Evolutionary conservation across 2,797 vertebrate genomes (phyloP), one percentile per base, ranked within the genome.

Genomic region (Picus viridis): DNA sequence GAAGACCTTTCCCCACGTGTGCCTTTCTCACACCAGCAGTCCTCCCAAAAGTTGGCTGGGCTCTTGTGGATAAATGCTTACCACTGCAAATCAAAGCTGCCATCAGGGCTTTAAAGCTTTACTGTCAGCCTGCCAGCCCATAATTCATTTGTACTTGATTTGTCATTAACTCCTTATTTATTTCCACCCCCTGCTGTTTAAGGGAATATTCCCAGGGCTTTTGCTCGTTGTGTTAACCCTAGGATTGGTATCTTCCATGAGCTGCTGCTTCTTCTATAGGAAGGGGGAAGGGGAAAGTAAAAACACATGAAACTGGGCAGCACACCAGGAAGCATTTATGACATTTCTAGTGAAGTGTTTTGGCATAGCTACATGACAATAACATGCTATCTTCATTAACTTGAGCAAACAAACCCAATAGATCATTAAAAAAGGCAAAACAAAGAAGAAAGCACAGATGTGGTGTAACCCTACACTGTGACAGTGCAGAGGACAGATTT

Each of bases 301-400:
- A 97, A 97, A 95, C 97, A 95, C 96, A 97, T 89, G 93, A 97
- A 97, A 93, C 87, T 1, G 83, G 97, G 96, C 95, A 97, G 71
- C 0, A 24, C 59, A 95, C 96, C 97, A 97, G 86, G 95, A 97
- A 96, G 79, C 77, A 95, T 97, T 96, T 96, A 92, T 97, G 92
- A 97, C 97, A 95, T 97, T 95, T 97, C 95, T 97, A 88, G 94
- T 97, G 95, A 97, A 97, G 90, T 94, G 88, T 89, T 97, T 93
- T 98, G 97, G 96, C 95, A 93, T 92, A 86, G 70, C 90, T 97
- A 95, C 94, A 84, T 94, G 97, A 98, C 91, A 96, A 96, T 97
- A 96, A 93, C 96, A 97, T 95, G 91, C 96, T 94, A 96, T 97
- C 97, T 97, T 97, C 95, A 97, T 97, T 97, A 97, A 94, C 91